These are phyloP conservation scores for Drosophila melanogaster DNA, from an alignment of 1,140 invertebrate genomes.

Conservation along the genomic window DNA sequence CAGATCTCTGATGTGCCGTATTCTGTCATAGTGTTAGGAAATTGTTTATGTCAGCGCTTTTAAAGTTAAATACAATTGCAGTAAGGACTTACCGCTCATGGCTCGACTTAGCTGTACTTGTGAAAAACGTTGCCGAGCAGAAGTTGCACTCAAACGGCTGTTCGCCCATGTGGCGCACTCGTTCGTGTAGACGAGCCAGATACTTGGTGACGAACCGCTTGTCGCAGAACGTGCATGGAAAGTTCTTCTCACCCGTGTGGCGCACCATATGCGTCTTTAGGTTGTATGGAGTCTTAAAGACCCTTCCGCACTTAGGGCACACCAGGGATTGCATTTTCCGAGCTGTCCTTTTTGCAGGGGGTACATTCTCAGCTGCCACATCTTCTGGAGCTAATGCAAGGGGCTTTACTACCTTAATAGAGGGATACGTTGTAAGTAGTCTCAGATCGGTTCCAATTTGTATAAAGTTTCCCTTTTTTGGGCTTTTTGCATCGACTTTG, in stretches of 20 bases:
- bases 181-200: slow-evolving; percentile 35
- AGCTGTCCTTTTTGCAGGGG: not conserved
- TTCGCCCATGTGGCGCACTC: slow-evolving; percentile 43
- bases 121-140: slow-evolving; percentile 33
- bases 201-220: slow-evolving; percentile 20
- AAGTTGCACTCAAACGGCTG: slow-evolving; percentile 39
- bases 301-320: slow-evolving; percentile 39
- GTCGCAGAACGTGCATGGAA: slow-evolving; percentile 26
- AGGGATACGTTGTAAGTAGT: not conserved
- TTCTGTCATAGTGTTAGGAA: not conserved
- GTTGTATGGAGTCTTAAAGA: slow-evolving; percentile 31
- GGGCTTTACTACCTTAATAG: not conserved
- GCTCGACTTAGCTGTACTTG: slow-evolving; percentile 19
- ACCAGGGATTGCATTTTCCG: not conserved
- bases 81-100: slow-evolving; percentile 31
- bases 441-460: not conserved
- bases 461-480: not conserved
- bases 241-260: slow-evolving; percentile 38
- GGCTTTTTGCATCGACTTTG: not conserved
- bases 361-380: not conserved
- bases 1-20: slow-evolving; percentile 13
- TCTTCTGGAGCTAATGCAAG: not conserved
- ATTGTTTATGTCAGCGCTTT: not conserved
- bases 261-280: slow-evolving; percentile 36
- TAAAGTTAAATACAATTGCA: not conserved